Percentiles rank a stretch among this genome's conserved stretches.
These are phyloP conservation scores for Theretra japonica DNA, from an alignment of 2,888 invertebrate species.

Conservation along the genomic window DNA sequence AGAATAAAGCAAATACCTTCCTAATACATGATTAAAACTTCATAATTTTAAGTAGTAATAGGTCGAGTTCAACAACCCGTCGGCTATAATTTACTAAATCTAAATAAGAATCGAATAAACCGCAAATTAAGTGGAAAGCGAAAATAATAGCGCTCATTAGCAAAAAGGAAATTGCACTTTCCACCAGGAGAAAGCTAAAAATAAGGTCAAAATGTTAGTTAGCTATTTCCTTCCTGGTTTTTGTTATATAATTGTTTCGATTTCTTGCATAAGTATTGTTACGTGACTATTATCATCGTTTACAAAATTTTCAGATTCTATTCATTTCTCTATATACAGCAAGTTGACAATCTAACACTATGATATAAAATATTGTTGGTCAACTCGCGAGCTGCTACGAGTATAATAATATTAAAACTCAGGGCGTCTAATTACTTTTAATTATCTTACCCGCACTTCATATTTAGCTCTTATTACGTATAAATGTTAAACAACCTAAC, in stretches of 20 bases:
- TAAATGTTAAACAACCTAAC: too few relatives aligned
- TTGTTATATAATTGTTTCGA: slow-evolving; percentile 39
- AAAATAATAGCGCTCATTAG: slow-evolving; percentile 81
- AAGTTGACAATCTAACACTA: too few relatives aligned
- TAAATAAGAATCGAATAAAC: slow-evolving; percentile 13
- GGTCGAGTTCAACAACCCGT: not conserved
- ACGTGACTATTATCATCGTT: not conserved
- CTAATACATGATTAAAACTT: too few relatives aligned
- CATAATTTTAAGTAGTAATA: too few relatives aligned
- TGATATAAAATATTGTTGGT: too few relatives aligned
- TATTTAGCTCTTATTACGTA: too few relatives aligned
- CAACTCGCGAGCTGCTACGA: too few relatives aligned
- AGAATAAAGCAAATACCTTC: too few relatives aligned
- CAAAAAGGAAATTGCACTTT: slow-evolving; percentile 82
- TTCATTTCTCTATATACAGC: too few relatives aligned
- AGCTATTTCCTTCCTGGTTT: slow-evolving; percentile 57
- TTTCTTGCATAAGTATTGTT: not conserved
- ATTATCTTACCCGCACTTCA: too few relatives aligned
- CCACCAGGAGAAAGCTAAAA: slow-evolving; percentile 71
- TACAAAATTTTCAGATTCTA: not conserved
- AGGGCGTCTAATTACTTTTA: too few relatives aligned
- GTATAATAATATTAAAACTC: too few relatives aligned
- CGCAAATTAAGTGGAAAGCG: slow-evolving; percentile 38
- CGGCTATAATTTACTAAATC: not conserved
- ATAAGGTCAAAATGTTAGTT: slow-evolving; percentile 80